Conservation (phyloP, 1,140 invertebrate genomes). For the Tribolium castaneum region DNA sequence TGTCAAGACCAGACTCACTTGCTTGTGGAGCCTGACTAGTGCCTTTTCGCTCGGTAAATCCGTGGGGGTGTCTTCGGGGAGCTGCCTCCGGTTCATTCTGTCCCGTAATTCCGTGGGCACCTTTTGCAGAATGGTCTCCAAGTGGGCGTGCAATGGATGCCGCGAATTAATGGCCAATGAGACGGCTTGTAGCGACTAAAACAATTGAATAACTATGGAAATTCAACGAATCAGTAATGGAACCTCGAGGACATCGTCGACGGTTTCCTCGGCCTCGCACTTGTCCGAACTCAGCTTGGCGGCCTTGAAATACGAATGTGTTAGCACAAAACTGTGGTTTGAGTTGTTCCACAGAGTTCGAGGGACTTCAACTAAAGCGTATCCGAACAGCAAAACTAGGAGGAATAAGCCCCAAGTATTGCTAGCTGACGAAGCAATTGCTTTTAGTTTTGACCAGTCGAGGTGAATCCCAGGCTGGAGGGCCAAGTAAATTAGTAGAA, state of each 20-base stretch:
- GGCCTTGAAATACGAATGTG: conserved; percentile 94
- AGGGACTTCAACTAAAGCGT: conserved; percentile 96
- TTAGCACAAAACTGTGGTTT: conserved; percentile 83
- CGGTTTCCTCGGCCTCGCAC: conserved; percentile 94
- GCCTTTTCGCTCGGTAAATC: conserved; percentile 83
- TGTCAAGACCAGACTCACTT: conserved; percentile 63
- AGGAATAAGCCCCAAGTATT: conserved; percentile 99
- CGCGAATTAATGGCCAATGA: conserved; percentile 74
- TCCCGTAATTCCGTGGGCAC: conserved; percentile 82
- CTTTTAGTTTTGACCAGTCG: conserved; percentile 94
- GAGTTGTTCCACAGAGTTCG: conserved; percentile 88
- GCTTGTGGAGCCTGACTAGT: conserved; percentile 83
- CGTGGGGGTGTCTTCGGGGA: conserved; percentile 73
- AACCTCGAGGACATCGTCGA: conserved; percentile 95
- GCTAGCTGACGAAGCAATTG: conserved; percentile 97
- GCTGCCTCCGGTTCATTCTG: conserved; percentile 73
- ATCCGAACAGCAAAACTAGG: conserved; percentile 93
- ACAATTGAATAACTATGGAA: too few relatives aligned
- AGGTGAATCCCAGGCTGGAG: conserved; percentile 88
- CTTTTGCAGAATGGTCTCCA: conserved; percentile 92
- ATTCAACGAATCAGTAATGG: too few relatives aligned
- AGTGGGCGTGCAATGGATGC: conserved; percentile 75
- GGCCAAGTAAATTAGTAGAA: conserved; percentile 95
- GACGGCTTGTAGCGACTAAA: conserved; percentile 78
- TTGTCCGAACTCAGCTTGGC: conserved; percentile 98